Percentiles rank a stretch among this genome's conserved stretches.
These are phyloP conservation scores for Eupithecia insigniata DNA, from an alignment of 2,888 invertebrate species.

Conservation along the genomic window DNA sequence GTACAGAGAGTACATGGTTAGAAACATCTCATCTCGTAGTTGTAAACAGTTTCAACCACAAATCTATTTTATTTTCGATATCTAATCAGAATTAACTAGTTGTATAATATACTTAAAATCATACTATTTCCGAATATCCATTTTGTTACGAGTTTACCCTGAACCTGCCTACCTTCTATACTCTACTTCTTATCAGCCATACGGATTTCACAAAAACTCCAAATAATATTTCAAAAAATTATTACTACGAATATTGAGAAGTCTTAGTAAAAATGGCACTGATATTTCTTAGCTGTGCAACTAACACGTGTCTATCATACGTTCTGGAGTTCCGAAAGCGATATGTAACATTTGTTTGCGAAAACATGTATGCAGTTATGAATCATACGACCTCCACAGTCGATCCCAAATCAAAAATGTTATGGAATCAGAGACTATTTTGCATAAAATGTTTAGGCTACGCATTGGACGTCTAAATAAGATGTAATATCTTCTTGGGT, in stretches of 20 bases:
- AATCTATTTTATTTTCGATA: too few species aligned
- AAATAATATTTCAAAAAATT: too few species aligned
- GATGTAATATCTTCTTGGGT: neutral
- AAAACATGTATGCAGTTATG: constrained; percentile 16
- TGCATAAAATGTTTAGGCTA: neutral
- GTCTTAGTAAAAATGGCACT: neutral
- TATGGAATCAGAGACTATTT: neutral
- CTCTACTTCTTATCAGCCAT: too few species aligned
- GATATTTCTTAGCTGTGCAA: neutral
- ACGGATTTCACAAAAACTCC: too few species aligned
- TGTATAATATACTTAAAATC: too few species aligned
- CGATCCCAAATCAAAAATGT: neutral
- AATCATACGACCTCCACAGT: constrained; percentile 21
- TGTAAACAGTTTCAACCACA: too few species aligned
- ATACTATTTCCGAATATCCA: too few species aligned
- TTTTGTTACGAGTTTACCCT: too few species aligned
- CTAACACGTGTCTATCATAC: constrained; percentile 4
- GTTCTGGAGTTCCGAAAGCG: constrained; percentile 18
- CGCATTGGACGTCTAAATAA: neutral
- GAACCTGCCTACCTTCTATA: too few species aligned
- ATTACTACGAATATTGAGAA: neutral
- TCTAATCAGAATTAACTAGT: too few species aligned
- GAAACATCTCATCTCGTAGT: too few species aligned
- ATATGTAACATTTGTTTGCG: constrained; percentile 31
- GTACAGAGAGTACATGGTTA: too few species aligned